Percentiles rank a stretch among this genome's conserved stretches.
These are phyloP conservation scores for Yponomeuta cagnagella DNA, from an alignment of 2,888 invertebrate genomes.

Conservation along the genomic window DNA sequence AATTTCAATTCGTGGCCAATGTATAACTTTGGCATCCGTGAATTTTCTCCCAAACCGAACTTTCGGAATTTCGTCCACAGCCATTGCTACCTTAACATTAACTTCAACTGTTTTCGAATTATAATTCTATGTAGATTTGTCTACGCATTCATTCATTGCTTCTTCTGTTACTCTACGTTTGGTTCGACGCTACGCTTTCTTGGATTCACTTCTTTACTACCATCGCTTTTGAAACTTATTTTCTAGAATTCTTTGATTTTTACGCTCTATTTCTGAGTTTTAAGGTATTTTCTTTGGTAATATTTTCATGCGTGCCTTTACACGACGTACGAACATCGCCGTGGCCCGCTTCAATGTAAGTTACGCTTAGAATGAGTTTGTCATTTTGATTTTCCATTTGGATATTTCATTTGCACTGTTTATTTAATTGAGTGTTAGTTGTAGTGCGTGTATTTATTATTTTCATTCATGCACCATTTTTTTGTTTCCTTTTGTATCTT, in stretches of 20 bases:
- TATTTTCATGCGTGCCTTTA: conserved; percentile 67
- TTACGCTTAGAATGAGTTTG: conserved; percentile 46
- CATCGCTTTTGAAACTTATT: conserved; percentile 40
- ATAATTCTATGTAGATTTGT: conserved; percentile 5
- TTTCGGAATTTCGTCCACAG: background rate
- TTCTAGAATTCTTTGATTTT: conserved; percentile 44
- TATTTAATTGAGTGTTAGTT: conserved; percentile 43
- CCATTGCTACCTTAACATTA: background rate
- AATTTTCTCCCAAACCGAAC: conserved; percentile 3
- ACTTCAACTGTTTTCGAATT: conserved; percentile 8
- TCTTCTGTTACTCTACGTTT: background rate
- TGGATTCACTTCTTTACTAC: conserved; percentile 24
- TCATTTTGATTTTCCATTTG: conserved; percentile 34
- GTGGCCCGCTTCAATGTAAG: conserved; percentile 65
- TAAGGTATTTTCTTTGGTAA: conserved; percentile 62
- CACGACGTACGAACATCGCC: conserved; percentile 55
- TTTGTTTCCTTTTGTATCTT: conserved; percentile 30
- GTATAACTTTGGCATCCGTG: conserved; percentile 5
- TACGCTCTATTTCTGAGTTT: conserved; percentile 55
- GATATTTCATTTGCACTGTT: conserved; percentile 57
- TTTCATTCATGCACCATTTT: conserved; percentile 67
- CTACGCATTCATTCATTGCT: conserved; percentile 8
- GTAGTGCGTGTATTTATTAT: conserved; percentile 51
- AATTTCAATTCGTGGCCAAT: background rate
- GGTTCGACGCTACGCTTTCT: conserved; percentile 18